These are phyloP conservation scores for Idaea aversata DNA, from an alignment of 2,888 invertebrate species.

Conservation along the genomic window DNA sequence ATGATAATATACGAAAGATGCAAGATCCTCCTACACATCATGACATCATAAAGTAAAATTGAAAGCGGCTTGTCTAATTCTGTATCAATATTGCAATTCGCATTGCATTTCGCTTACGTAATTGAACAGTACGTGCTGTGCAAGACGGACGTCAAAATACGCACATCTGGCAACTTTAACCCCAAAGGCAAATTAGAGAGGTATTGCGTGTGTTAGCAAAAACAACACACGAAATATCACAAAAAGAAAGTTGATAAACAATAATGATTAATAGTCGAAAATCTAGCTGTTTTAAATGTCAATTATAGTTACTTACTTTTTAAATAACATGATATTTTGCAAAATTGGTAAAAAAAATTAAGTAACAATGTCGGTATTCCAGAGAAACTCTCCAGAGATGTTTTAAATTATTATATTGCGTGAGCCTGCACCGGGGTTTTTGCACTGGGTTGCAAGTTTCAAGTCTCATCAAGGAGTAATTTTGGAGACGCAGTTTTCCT, in stretches of 20 bases:
- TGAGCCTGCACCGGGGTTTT: too few relatives aligned
- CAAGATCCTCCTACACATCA: slow-evolving; percentile 33
- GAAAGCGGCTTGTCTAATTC: slow-evolving; percentile 52
- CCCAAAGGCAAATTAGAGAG: not conserved
- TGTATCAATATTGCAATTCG: slow-evolving; percentile 29
- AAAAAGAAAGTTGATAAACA: not conserved
- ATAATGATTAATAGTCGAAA: not conserved
- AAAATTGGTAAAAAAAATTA: too few relatives aligned
- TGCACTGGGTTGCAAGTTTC: too few relatives aligned
- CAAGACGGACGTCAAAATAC: not conserved
- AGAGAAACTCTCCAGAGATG: too few relatives aligned
- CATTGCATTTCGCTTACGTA: slow-evolving; percentile 14
- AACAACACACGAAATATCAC: not conserved
- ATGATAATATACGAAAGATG: not conserved
- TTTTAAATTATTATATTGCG: too few relatives aligned
- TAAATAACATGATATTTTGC: too few relatives aligned
- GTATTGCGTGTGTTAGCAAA: not conserved
- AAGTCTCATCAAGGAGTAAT: too few relatives aligned
- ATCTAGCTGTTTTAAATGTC: not conserved
- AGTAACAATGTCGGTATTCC: too few relatives aligned
- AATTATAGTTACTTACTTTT: too few relatives aligned
- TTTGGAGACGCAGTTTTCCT: too few relatives aligned
- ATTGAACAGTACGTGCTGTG: not conserved
- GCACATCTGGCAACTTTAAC: not conserved
- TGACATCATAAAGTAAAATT: slow-evolving; percentile 65